Base-by-base conservation (phyloP, 2,888 invertebrate species). In the Drosophila flavopinicola region DNA sequence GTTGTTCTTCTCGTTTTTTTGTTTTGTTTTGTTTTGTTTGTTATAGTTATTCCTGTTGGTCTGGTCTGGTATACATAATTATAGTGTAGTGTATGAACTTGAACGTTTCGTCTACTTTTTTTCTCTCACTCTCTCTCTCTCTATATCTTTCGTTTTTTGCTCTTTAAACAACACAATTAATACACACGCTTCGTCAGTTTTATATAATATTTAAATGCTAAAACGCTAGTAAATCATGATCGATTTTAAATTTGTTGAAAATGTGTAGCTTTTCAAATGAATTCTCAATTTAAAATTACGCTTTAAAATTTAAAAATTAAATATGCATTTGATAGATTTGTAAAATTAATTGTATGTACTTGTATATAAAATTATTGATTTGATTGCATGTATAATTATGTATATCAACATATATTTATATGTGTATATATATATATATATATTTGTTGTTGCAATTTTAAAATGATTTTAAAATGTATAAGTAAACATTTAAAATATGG, bases 181-280 rank as follows among this genome's bases (percentile, higher is more conserved):
- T 86, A 89, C 87, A 89, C 88, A 88, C 88, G 78, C 89, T 89
- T 89, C 90, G 89, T 88, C 89, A 89, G 87, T 88, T 89, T 88
- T 87, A 84, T 75, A 75, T 74, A 72, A 54, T 75, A 72, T 72
- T 80, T 77, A 78, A 74, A 75, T 75, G 75, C 77, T 78, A 79
- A 77, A 69, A 76, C 71, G 63, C 77, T 78, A 80, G 56, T 85
- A 82, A 85, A 71, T 77, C 60, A 67, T 69, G 54, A 52, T 71
- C 71, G 58, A 65, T 74, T 60, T 38, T 67, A 68, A 64, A 48
- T 52, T 48, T 58, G 37, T 56, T 63, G 49, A 59, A 56, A 47
- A 48, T 66, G 27, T 42, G 49, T 53, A 60, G 68, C 33, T 75
- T 82, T 82, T 48, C 70, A 79, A 84, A 67, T 65, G 53, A 66